Evolutionary conservation across 2,888 invertebrate genomes (phyloP).

Genomic region (Nycteola revayana): DNA sequence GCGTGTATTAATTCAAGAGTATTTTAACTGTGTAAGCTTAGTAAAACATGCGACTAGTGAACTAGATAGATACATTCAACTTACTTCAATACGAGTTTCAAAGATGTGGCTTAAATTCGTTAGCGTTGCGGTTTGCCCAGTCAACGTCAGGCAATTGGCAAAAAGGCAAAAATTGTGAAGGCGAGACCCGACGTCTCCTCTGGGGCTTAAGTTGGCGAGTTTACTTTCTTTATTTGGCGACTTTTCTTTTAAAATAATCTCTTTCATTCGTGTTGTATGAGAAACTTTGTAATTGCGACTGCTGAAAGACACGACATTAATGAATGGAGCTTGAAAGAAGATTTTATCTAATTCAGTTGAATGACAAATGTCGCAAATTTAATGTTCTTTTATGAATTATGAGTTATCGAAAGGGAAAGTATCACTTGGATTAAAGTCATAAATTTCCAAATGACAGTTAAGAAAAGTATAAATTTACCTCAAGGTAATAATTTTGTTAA

Average conservation of each 20-base stretch:
- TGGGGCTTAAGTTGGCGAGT: slow-evolving; percentile 23
- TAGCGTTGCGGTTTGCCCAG: slow-evolving; percentile 21
- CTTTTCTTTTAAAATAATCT: slow-evolving; percentile 26
- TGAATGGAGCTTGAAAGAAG: slow-evolving; percentile 1
- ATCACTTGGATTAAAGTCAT: too few relatives aligned
- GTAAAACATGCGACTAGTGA: too few relatives aligned
- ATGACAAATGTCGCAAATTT: too few relatives aligned
- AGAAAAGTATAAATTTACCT: too few relatives aligned
- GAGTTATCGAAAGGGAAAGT: too few relatives aligned
- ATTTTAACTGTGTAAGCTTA: too few relatives aligned
- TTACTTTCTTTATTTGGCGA: slow-evolving; percentile 25
- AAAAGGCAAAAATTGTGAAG: slow-evolving; percentile 21
- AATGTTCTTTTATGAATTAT: too few relatives aligned
- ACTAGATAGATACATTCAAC: too few relatives aligned
- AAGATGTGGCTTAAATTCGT: slow-evolving; percentile 19
- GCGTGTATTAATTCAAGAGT: too few relatives aligned
- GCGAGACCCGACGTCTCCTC: slow-evolving; percentile 19
- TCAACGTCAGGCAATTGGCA: slow-evolving; percentile 18
- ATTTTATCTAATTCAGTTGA: too few relatives aligned
- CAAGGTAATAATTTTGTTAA: too few relatives aligned
- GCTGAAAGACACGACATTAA: slow-evolving; percentile 3
- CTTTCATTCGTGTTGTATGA: slow-evolving; percentile 26
- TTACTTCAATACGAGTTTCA: background rate
- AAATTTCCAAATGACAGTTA: too few relatives aligned
- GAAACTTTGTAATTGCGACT: slow-evolving; percentile 32